phyloP scores from a whole-genome alignment of 2,888 invertebrate species.

The Steromphala cineraria region DNA sequence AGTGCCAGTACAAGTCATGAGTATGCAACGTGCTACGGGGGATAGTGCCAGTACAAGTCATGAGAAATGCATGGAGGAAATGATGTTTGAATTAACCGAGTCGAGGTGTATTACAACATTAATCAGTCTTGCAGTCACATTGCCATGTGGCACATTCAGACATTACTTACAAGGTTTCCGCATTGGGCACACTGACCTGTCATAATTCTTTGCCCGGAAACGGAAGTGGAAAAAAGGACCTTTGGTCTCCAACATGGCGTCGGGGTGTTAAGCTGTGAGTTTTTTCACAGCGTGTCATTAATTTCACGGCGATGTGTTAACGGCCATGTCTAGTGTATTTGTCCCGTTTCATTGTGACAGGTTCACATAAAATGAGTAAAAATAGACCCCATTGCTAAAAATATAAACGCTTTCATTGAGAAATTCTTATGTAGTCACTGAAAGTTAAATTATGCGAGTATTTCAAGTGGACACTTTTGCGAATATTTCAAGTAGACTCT shows the following conservation, averaged over 20 bases:
- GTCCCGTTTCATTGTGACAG: background rate
- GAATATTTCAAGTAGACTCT: no score
- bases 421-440: no score
- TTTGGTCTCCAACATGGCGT: background rate
- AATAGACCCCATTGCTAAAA: background rate
- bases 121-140: no score
- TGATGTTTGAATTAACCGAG: no score
- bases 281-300: slow-evolving; percentile 1
- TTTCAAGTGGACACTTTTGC: no score
- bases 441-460: no score
- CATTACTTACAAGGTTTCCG: background rate
- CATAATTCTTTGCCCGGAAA: background rate
- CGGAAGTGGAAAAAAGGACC: background rate
- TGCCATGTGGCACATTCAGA: no score
- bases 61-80: no score
- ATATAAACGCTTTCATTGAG: background rate
- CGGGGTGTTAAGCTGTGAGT: background rate
- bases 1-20: no score
- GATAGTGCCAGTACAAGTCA: no score
- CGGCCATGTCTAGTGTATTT: background rate
- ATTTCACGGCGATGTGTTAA: slow-evolving; percentile 5
- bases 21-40: no score
- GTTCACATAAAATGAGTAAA: background rate
- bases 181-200: background rate
- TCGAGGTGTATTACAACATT: no score